Percentiles rank a stretch among this genome's conserved stretches.
phyloP scores from a whole-genome alignment of 2,888 invertebrate species.

The Ophion obscuratus region DNA sequence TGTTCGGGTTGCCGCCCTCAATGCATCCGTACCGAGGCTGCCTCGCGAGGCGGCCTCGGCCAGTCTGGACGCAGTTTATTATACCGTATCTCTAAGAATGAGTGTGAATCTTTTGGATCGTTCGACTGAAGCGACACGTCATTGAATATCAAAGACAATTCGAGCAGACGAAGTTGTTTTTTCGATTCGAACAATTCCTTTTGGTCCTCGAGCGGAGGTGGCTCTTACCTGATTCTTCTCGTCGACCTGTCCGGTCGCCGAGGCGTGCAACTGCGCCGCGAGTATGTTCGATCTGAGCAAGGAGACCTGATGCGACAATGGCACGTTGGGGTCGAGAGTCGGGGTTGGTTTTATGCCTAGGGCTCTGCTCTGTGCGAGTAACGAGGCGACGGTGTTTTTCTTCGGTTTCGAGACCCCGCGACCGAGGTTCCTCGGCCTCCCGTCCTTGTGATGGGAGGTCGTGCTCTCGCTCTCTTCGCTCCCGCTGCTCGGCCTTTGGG shows the following conservation, averaged over 20 bases:
- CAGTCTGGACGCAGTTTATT: too few species aligned
- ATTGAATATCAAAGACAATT: background rate
- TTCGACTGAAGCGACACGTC: background rate
- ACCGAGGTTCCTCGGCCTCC: conserved; percentile 93
- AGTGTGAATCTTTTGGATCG: background rate
- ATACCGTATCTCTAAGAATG: too few species aligned
- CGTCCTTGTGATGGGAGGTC: conserved; percentile 87
- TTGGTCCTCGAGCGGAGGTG: background rate
- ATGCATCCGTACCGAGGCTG: too few species aligned
- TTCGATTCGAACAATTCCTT: background rate
- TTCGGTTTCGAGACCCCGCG: conserved; percentile 95
- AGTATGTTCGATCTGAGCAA: conserved; percentile 87
- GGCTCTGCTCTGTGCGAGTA: conserved; percentile 94
- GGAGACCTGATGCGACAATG: conserved; percentile 86
- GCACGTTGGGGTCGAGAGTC: conserved; percentile 85
- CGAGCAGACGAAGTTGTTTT: conserved; percentile 10
- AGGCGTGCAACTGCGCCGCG: conserved; percentile 87
- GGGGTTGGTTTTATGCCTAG: conserved; percentile 91
- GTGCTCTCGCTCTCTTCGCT: conserved; percentile 87
- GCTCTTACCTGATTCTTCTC: conserved; percentile 80
- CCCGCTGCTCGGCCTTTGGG: conserved; percentile 87
- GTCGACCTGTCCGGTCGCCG: conserved; percentile 77
- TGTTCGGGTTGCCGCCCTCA: too few species aligned
- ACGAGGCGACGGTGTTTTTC: conserved; percentile 95
- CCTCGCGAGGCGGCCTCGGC: too few species aligned